Evolutionary conservation across 2,113 vertebrate genomes (phyloP), one percentile per base, ranked within the genome.

Genomic region (Sinocyclocheilus grahami): DNA sequence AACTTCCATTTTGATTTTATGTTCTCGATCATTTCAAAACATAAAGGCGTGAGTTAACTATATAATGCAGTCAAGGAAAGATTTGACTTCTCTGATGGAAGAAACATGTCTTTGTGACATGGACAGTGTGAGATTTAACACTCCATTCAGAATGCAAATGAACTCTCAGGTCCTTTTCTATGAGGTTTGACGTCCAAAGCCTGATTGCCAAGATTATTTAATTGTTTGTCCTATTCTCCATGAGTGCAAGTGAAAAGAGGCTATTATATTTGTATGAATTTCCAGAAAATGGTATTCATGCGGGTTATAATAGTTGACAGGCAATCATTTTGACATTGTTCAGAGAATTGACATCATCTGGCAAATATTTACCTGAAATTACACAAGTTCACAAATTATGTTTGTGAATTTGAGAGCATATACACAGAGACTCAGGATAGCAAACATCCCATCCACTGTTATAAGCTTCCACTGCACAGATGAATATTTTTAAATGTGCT

Each of bases 291-390:
- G 27, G 16, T 51, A 33, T 71, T 33, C 63, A 30, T 22, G 5
- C 18, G 8, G 24, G 65, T 82, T 24, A 82, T 20, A n/a, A 63
- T 63, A 80, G 58, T 16, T 81, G 63, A 33, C 80, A 69, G 63
- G 62, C 62, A 48, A 42, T 48, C 62, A 51, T 82, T 82, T 55
- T 78, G 10, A 48, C 27, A 51, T 71, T 65, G 78, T 46, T 65
- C n/a, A 18, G 13, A 65, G n/a, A 5, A 27, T 10, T 65, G 39
- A 24, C 60, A 48, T 71, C 42, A 48, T 69, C 63, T 82, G 16
- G 46, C n/a, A 82, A 82, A 82, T 71, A 82, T 69, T 82, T 30
- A 82, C 80, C 42, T 69, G 63, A 20, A 69, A 82, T 82, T 12
- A 82, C 39, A 53, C 10, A 5, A 81, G 62, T 71, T 82, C 48